Percentiles rank a stretch among this genome's conserved stretches.
Conservation (phyloP, 2,797 vertebrate genomes). For the Picus viridis region DNA sequence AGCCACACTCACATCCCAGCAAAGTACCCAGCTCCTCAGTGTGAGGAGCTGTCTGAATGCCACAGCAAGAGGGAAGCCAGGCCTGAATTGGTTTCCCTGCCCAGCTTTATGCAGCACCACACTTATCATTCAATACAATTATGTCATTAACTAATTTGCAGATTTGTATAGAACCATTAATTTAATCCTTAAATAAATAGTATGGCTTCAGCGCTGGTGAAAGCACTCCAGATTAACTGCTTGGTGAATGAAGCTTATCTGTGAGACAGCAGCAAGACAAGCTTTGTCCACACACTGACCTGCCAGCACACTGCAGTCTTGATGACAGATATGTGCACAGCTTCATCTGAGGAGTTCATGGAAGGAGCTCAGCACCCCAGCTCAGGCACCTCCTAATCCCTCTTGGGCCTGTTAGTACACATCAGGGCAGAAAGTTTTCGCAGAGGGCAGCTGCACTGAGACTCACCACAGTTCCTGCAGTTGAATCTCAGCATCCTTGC, state of each 20-base stretch:
- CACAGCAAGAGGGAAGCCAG: background rate
- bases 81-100: background rate
- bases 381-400: background rate
- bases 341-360: background rate
- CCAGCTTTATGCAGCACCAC: slow-evolving; percentile 17
- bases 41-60: background rate
- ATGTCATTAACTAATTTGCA: slow-evolving; percentile 53
- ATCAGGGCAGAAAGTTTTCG: slow-evolving; percentile 1
- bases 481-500: background rate
- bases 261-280: slow-evolving; percentile 29
- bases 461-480: background rate
- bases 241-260: slow-evolving; percentile 46
- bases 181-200: slow-evolving; percentile 59
- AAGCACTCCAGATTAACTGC: slow-evolving; percentile 37
- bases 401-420: background rate
- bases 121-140: slow-evolving; percentile 52
- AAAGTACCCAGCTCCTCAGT: background rate
- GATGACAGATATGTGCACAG: background rate
- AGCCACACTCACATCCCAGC: background rate
- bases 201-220: slow-evolving; percentile 5
- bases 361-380: slow-evolving; percentile 16
- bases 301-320: background rate
- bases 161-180: slow-evolving; percentile 53
- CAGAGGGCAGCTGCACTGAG: background rate
- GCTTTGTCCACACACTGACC: background rate